Evolutionary conservation across 2,113 vertebrate genomes (phyloP), one percentile per base, ranked within the genome.

Genomic region (Alligator sinensis): DNA sequence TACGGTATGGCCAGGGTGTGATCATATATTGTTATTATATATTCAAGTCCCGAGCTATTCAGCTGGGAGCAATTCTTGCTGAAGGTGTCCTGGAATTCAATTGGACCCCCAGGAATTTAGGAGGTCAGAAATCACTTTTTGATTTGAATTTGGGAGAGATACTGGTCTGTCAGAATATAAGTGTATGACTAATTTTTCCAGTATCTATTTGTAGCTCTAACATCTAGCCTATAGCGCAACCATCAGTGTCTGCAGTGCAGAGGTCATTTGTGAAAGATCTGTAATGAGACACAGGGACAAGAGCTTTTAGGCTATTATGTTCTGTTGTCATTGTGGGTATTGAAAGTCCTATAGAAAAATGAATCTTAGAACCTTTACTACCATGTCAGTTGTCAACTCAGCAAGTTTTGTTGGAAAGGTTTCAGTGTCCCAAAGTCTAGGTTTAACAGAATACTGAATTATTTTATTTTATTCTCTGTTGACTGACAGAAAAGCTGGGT

Each of bases 241-340:
- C 63, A 79, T 80, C 25, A 30, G 16, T 3, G 11, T 2, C 5
- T 19, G 5, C 22, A 38, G 66, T 30, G 59, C 16, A 57, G 30
- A 61, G 11, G 25, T 66, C 3, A 30, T 27, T 68, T 63, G 38
- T n/a, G 57, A 86, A 75, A 13, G 18, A 47, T 15, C 66, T 5
- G 12, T 30, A 28, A 86, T 9, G 4, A 81, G 86, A 60, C 2
- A 27, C 0, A 0, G 21, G 28, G 30, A 34, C 5, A 79, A 60
- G 15, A 10, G 9, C 7, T 47, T 72, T 15, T 59, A 24, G 5
- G 30, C 22, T 38, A 18, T 22, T 60, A 19, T 16, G 60, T 38
- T 5, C 68, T 57, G 82, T 63, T 0, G 0, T 22, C 18, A 24
- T 18, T 0, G 0, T 25, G 38, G 82, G 75, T 15, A 13, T 54